Evolutionary conservation across 2,888 invertebrate genomes (phyloP).

Genomic region (Eupithecia centaureata): DNA sequence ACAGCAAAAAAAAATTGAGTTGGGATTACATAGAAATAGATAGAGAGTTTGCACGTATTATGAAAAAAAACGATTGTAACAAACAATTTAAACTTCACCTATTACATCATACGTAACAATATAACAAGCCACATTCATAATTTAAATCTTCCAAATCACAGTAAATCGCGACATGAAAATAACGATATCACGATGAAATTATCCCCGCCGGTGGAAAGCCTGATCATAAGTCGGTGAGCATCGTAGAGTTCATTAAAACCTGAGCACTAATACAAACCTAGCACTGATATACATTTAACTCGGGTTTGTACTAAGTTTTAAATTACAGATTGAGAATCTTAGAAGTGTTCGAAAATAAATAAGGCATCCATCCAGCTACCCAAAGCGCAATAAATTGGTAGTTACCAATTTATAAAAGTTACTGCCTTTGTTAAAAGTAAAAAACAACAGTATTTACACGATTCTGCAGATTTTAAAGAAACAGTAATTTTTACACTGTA

Average conservation of each 20-base stretch:
- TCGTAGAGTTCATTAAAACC: neutral
- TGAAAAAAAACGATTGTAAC: neutral
- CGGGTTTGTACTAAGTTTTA: neutral
- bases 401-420: too few species aligned
- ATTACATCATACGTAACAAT: neutral
- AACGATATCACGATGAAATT: constrained; percentile 65
- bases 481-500: neutral
- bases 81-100: neutral
- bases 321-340: neutral
- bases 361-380: too few species aligned
- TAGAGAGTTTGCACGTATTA: neutral
- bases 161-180: constrained; percentile 59
- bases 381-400: too few species aligned
- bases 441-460: too few species aligned
- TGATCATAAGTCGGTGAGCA: constrained; percentile 10
- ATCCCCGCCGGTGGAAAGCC: constrained; percentile 63
- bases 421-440: too few species aligned
- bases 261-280: neutral
- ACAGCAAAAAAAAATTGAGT: too few species aligned
- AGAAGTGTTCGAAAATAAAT: neutral
- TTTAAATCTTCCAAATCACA: constrained; percentile 39
- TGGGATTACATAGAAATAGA: too few species aligned
- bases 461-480: neutral
- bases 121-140: constrained; percentile 29
- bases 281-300: too few species aligned